phyloP scores from a whole-genome alignment of 2,797 vertebrate species.

The Mionectes olivaceus region DNA sequence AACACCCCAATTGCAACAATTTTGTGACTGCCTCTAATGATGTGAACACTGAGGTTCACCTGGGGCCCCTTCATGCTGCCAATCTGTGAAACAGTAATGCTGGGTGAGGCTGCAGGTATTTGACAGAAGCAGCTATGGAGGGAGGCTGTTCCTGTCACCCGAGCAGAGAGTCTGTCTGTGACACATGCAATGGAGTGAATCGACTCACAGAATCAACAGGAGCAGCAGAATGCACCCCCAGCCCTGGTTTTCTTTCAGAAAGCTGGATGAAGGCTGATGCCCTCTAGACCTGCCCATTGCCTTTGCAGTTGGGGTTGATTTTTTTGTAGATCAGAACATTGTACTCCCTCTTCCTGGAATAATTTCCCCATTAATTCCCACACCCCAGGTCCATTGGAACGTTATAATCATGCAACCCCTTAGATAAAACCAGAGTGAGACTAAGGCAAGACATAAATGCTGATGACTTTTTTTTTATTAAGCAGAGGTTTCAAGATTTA shows the following conservation, averaged over 20 bases:
- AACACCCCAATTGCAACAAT: rapidly evolving
- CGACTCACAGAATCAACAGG: rapidly evolving
- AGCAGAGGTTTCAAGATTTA: background rate
- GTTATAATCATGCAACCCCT: background rate
- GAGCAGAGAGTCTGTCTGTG: background rate
- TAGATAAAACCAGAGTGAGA: background rate
- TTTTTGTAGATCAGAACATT: background rate
- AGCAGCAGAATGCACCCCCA: background rate
- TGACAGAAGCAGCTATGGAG: background rate
- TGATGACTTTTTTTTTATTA: background rate
- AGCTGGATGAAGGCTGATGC: background rate
- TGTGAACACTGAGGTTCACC: background rate
- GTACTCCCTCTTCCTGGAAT: background rate
- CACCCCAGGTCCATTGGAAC: background rate
- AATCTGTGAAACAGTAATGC: rapidly evolving
- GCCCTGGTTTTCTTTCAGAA: background rate
- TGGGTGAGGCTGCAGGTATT: background rate
- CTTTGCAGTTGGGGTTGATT: background rate
- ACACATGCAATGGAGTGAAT: background rate
- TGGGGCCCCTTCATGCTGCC: background rate
- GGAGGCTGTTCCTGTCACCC: background rate
- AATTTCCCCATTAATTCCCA: background rate
- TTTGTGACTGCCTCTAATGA: background rate
- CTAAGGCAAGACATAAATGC: background rate
- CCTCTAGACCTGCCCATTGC: background rate